Conservation (phyloP, 2,888 invertebrate genomes). For the Ichneumoninae sp. region DNA sequence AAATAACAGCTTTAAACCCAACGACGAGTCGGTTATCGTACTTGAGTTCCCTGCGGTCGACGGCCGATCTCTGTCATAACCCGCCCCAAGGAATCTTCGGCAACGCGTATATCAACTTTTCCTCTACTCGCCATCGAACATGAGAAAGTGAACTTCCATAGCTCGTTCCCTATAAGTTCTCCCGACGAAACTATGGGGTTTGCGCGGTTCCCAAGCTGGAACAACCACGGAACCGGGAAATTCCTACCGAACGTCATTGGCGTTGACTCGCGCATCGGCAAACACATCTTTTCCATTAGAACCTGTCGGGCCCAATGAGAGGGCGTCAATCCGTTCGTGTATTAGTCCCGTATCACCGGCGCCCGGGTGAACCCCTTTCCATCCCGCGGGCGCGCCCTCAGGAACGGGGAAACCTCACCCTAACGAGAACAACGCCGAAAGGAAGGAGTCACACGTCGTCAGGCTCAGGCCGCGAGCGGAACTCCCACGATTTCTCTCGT, state of each 20-base stretch:
- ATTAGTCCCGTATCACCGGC: constrained; percentile 50
- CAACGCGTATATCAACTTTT: no score
- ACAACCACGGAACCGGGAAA: neutral
- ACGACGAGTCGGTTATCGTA: no score
- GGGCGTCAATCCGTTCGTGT: constrained; percentile 66
- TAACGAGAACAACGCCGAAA: constrained; percentile 42
- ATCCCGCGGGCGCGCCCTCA: neutral
- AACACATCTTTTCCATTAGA: constrained; percentile 75
- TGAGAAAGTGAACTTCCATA: neutral
- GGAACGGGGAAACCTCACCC: constrained; percentile 41
- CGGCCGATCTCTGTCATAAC: no score
- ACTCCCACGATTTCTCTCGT: constrained; percentile 41
- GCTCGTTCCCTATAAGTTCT: neutral
- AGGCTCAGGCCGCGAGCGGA: neutral
- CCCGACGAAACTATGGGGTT: neutral
- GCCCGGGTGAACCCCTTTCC: constrained; percentile 66
- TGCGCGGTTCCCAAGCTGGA: neutral
- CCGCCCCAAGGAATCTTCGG: no score
- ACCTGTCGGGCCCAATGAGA: constrained; percentile 67
- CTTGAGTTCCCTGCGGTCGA: no score
- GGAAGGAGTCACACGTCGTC: constrained; percentile 33
- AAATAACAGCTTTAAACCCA: no score
- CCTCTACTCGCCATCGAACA: no score
- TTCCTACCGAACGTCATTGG: neutral
- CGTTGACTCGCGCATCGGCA: constrained; percentile 37